Evolutionary conservation across 2,113 vertebrate genomes (phyloP).

Genomic region (Lampris megalopsis): DNA sequence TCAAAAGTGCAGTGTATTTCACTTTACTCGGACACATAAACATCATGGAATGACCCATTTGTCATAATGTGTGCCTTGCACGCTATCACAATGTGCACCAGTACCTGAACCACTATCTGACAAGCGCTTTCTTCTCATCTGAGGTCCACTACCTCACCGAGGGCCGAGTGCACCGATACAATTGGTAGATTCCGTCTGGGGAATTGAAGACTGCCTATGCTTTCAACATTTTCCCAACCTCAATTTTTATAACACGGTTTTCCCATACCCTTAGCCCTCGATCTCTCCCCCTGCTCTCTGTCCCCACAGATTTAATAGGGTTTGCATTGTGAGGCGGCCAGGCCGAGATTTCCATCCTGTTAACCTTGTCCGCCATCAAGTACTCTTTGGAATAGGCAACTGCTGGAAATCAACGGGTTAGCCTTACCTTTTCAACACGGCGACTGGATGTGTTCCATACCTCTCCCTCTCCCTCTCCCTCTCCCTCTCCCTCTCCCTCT

Average conservation of each 20-base stretch:
- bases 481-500: conserved; percentile 6
- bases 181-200: conserved; percentile 3
- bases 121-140: conserved; percentile 21
- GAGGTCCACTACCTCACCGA: neutral
- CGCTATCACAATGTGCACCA: neutral
- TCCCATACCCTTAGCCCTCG: conserved; percentile 4
- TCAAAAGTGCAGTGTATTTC: conserved; percentile 19
- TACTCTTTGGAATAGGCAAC: conserved; percentile 43
- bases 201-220: neutral
- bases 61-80: conserved; percentile 7
- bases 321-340: conserved; percentile 30
- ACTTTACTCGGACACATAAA: conserved; percentile 2
- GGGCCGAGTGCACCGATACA: neutral
- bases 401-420: conserved; percentile 59
- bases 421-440: conserved; percentile 51
- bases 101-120: conserved; percentile 21
- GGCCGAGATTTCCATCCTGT: conserved; percentile 48
- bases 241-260: conserved; percentile 22
- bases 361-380: conserved; percentile 61
- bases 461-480: neutral
- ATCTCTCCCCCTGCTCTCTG: conserved; percentile 6
- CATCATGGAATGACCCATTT: conserved; percentile 22
- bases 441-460: conserved; percentile 61
- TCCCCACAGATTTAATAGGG: conserved; percentile 48
- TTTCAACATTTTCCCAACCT: conserved; percentile 8